A percentile compares a stretch with the other conserved stretches of the same genome.
phyloP scores from a whole-genome alignment of 1,140 invertebrate genomes.

The Aporrectodea caliginosa region DNA sequence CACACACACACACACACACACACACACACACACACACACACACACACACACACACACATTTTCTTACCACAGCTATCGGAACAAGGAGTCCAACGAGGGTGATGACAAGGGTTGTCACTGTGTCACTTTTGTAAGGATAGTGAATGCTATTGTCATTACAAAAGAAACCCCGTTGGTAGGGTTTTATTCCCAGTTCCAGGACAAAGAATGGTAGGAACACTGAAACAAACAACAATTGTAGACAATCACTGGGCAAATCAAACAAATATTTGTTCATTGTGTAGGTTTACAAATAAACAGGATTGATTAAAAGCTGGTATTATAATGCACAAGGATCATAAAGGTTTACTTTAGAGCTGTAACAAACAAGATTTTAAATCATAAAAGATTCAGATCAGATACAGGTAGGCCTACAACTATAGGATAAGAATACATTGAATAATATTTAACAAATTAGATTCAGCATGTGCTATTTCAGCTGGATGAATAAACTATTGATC shows the following conservation, averaged over 20 bases:
- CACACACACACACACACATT: too few species aligned
- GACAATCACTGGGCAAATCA: too few species aligned
- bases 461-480: too few species aligned
- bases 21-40: too few species aligned
- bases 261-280: too few species aligned
- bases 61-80: conserved; percentile 1
- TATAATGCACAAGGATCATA: background rate
- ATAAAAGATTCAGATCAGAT: background rate
- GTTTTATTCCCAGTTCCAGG: conserved; percentile 41
- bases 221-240: conserved; percentile 4
- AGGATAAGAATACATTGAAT: too few species aligned
- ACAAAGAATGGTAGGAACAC: conserved; percentile 17
- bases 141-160: conserved; percentile 84
- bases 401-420: too few species aligned
- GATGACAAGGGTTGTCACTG: conserved; percentile 25
- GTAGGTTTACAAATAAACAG: background rate
- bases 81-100: conserved; percentile 26
- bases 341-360: background rate
- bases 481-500: too few species aligned
- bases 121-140: conserved; percentile 63
- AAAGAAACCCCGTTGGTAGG: conserved; percentile 83
- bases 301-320: background rate
- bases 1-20: too few species aligned
- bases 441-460: too few species aligned
- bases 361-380: background rate